Evolutionary conservation across 2,888 invertebrate species (phyloP), one percentile per base, ranked within the genome.

Genomic region (Digitonthophagus gazella): DNA sequence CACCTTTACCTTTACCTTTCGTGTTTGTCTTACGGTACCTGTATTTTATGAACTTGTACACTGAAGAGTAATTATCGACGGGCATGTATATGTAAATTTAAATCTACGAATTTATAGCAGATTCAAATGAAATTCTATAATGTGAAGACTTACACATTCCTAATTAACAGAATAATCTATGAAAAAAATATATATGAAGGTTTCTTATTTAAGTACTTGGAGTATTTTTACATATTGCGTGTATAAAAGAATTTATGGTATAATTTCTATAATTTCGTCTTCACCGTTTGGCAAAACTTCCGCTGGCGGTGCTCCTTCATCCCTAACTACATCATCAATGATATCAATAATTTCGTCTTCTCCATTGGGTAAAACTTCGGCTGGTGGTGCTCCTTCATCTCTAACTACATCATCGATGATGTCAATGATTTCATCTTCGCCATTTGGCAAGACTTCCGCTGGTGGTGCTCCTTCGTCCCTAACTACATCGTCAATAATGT

Each of bases 271-370:
- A 8, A 44, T 44, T 44, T 44, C 28, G 28, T 44, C 28, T 44
- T 61, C 61, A 1, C 18, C 18, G 18, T 61, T 61, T 61, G 61
- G 61, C 6, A 61, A 19, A 18, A 61, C 61, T 18, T 19, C 16
- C 11, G 18, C 61, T 18, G 18, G 4, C 18, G 61, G 61, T 14
- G 61, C 61, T 44, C 28, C 28, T 2, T 44, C 28, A 4, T 61
- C 61, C 5, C 5, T 18, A n/a, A 18, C 20, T 5, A 20, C 8
- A 18, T 19, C n/a, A 14, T 61, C 20, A 14, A 18, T 20, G 19
- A 61, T 61, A n/a, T 18, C 18, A n/a, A 61, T 61, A n/a, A 18
- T 19, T 61, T 61, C 61, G n/a, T 61, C 61, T 61, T 61, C 61
- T n/a, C 61, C 18, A 14, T 19, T 61, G 16, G 61, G 61, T 14